These are phyloP conservation scores for Barnardius zonarius DNA, from an alignment of 2,113 vertebrate genomes.

Conservation along the genomic window DNA sequence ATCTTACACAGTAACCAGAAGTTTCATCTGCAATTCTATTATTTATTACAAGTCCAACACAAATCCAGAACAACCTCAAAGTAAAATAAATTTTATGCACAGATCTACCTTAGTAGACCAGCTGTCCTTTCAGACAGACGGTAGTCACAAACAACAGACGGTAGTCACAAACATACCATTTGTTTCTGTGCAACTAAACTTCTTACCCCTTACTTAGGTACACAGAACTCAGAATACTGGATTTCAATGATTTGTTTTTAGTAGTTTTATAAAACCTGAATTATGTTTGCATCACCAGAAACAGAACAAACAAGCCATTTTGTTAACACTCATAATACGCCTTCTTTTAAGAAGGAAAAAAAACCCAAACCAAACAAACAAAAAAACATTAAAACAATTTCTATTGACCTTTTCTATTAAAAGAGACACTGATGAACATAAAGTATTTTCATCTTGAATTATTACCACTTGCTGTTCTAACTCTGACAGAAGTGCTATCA, in stretches of 20 bases:
- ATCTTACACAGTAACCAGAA: background rate
- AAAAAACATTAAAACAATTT: background rate
- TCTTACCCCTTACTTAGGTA: background rate
- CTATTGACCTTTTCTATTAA: constrained; percentile 1
- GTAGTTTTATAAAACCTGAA: background rate
- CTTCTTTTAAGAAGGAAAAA: background rate
- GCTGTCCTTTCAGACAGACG: background rate
- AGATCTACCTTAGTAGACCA: background rate
- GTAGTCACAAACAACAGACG: background rate
- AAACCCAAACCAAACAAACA: no score
- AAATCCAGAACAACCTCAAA: background rate
- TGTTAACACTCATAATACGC: background rate
- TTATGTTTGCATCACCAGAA: background rate
- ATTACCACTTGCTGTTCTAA: background rate
- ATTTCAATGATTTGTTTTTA: background rate
- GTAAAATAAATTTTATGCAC: background rate
- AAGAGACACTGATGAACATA: background rate
- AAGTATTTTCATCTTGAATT: background rate
- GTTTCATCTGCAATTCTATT: background rate
- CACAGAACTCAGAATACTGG: background rate
- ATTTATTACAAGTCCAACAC: background rate
- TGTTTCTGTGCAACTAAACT: background rate
- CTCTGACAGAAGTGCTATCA: background rate
- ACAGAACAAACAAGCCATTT: background rate
- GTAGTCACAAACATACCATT: background rate